Evolutionary conservation across 2,888 invertebrate species (phyloP).

Genomic region (Prosapia bicincta): DNA sequence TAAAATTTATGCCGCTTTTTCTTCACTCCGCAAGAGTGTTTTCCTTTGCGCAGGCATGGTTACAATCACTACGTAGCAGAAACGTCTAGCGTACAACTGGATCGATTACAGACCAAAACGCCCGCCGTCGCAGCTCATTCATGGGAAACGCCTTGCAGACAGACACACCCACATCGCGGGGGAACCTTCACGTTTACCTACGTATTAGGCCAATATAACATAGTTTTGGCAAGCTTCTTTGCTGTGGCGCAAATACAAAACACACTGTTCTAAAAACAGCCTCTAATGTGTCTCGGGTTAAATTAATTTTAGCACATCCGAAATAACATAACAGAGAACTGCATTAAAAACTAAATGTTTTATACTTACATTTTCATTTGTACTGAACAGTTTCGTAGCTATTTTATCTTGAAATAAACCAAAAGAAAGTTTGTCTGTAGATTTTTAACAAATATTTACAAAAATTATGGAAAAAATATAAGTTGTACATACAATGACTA

Average conservation of each 20-base stretch:
- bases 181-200: neutral
- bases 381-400: too few species aligned
- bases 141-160: slow-evolving; percentile 40
- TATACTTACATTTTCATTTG: neutral
- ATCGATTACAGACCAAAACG: slow-evolving; percentile 32
- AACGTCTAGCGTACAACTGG: slow-evolving; percentile 32
- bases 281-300: neutral
- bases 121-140: slow-evolving; percentile 43
- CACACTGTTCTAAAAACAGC: neutral
- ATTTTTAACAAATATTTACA: too few species aligned
- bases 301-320: neutral
- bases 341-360: neutral
- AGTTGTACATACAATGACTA: too few species aligned
- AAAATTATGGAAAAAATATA: too few species aligned
- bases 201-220: slow-evolving; percentile 3
- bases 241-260: slow-evolving; percentile 1
- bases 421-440: too few species aligned
- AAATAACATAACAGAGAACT: neutral
- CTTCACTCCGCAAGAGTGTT: neutral
- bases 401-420: too few species aligned
- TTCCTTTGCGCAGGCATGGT: slow-evolving; percentile 18
- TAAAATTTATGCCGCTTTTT: neutral
- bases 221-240: slow-evolving; percentile 9
- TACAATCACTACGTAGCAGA: slow-evolving; percentile 33
- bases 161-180: slow-evolving; percentile 25